Percentiles rank a stretch among this genome's conserved stretches.
phyloP scores from a whole-genome alignment of 2,113 vertebrate genomes.

The Mesitornis unicolor region DNA sequence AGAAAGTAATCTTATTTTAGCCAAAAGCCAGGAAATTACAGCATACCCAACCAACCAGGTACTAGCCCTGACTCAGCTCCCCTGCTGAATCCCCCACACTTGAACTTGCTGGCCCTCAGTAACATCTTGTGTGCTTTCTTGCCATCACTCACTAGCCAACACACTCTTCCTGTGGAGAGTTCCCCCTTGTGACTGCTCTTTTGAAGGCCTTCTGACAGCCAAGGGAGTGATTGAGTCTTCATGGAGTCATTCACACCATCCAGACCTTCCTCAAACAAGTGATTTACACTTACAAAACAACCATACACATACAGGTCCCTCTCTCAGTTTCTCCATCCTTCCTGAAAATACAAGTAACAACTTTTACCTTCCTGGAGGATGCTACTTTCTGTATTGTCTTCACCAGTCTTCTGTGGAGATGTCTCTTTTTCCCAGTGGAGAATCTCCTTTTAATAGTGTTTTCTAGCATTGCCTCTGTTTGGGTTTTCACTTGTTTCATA shows the following conservation, averaged over 20 bases:
- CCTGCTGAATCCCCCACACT: background rate
- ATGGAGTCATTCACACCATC: background rate
- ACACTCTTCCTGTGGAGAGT: background rate
- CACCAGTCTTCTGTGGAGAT: background rate
- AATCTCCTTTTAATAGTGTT: background rate
- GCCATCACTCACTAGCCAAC: background rate
- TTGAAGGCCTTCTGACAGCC: background rate
- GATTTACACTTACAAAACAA: background rate
- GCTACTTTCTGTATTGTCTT: background rate
- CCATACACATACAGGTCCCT: background rate
- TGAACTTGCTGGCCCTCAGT: background rate
- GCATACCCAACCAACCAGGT: background rate
- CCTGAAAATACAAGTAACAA: background rate
- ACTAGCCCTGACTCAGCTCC: background rate
- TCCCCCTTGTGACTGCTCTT: background rate
- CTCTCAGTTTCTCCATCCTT: background rate
- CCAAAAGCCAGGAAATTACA: conserved; percentile 30
- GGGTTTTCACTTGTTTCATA: background rate
- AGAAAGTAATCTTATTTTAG: conserved; percentile 16
- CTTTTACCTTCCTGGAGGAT: background rate
- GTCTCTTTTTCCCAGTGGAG: background rate
- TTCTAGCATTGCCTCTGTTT: background rate
- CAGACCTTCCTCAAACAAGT: background rate
- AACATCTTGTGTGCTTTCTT: background rate
- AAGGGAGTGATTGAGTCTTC: background rate